Evolutionary conservation across 1,140 invertebrate species (phyloP), one percentile per base, ranked within the genome.

Genomic region (Formica exsecta): DNA sequence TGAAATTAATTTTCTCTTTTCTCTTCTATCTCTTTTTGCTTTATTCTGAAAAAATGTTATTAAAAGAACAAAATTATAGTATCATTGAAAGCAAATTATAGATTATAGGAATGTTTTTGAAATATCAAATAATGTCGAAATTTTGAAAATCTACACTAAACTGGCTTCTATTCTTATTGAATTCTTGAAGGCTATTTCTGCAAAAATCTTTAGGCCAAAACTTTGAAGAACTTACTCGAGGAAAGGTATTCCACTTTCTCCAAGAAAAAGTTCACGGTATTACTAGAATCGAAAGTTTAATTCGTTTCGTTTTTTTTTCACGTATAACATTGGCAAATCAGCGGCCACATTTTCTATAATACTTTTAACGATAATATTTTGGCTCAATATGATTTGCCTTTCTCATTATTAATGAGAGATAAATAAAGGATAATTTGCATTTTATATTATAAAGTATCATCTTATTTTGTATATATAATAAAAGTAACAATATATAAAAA

Each of bases 201-300:
- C 22, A 57, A 80, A 80, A 36, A 25, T 48, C 22, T 80, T 70
- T 70, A 51, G 77, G 6, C 9, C 1, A 9, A 22, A 44, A 70
- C 32, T 80, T 80, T 0, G 22, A 29, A 29, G 44, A 80, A 80
- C 48, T 80, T 70, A 41, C 36, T 59, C 16, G 22, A 13, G 16
- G 0, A 66, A 79, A 44, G 62, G 16, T 22, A 70, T 80, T 80
- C 48, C 48, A 70, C 32, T 41, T 59, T 32, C 22, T 25, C 32
- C 3, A 9, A 70, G 16, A 70, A 36, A 57, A 70, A 80, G 38
- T 80, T 80, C 22, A 51, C 36, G 22, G 57, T 80, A 80, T 80
- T 80, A 80, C n/a, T 57, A 2, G 44, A 22, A 57, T 80, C 16
- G n/a, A 70, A 80, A 80, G 48, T 80, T 80, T 22, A 22, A 80